Evolutionary conservation across 2,888 invertebrate genomes (phyloP).

Genomic region (Timema cristinae): DNA sequence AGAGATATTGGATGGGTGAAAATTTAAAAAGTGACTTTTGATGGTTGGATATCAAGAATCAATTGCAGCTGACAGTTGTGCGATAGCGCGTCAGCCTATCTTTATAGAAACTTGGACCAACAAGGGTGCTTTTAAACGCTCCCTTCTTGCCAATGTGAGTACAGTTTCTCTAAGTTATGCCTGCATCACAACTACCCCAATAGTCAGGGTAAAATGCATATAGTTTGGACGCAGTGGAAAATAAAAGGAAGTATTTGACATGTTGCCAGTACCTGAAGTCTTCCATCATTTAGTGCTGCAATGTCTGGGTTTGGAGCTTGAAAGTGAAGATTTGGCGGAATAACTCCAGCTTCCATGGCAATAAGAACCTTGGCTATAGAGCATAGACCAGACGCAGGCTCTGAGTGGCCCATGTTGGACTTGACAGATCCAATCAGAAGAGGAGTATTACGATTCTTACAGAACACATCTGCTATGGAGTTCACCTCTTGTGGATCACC

Average conservation of each 20-base stretch:
- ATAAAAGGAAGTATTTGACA: no score
- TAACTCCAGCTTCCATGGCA: constrained; percentile 85
- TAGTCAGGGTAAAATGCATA: constrained; percentile 4
- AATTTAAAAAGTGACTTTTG: no score
- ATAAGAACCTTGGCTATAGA: constrained; percentile 87
- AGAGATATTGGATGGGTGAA: no score
- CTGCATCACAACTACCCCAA: no score
- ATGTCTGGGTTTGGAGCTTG: constrained; percentile 83
- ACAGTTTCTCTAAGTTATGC: no score
- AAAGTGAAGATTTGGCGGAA: constrained; percentile 92
- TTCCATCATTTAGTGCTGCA: constrained; percentile 83
- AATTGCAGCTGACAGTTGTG: no score
- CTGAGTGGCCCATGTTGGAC: constrained; percentile 98
- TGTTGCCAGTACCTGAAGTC: constrained; percentile 69
- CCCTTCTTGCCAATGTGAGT: no score
- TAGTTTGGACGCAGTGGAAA: background rate
- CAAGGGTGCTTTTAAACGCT: no score
- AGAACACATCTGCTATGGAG: constrained; percentile 88
- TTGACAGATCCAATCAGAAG: constrained; percentile 94
- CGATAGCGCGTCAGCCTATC: no score
- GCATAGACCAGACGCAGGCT: constrained; percentile 88
- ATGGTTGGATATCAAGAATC: no score
- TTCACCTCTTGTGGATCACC: constrained; percentile 99
- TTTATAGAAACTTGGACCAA: no score
- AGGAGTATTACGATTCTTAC: constrained; percentile 72